Evolutionary conservation across 2,888 invertebrate species (phyloP).

Genomic region (Hyles lineata): DNA sequence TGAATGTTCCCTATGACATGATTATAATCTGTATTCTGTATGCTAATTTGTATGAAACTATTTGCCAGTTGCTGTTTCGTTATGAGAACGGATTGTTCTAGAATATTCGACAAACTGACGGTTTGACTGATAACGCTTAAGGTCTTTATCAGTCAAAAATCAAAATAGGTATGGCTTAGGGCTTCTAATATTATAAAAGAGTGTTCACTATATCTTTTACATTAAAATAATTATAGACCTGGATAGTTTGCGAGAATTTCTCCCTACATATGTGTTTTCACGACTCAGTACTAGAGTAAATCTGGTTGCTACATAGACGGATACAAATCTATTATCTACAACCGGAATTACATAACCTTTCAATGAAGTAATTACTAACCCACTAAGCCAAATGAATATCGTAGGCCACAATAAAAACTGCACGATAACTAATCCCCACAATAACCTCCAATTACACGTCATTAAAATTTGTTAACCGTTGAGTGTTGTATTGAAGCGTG

Average conservation of each 20-base stretch:
- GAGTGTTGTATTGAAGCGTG: constrained; percentile 12
- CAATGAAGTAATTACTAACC: background rate
- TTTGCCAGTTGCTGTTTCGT: background rate
- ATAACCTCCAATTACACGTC: constrained; percentile 3
- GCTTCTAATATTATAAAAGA: no score
- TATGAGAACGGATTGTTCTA: background rate
- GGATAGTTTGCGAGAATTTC: no score
- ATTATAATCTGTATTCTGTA: constrained; percentile 3
- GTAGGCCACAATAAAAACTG: background rate
- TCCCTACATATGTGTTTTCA: no score
- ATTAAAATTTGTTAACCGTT: constrained; percentile 28
- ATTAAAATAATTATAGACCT: no score
- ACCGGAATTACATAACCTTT: background rate
- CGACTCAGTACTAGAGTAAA: background rate
- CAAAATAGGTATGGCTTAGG: no score
- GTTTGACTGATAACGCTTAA: no score
- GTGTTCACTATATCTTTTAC: no score
- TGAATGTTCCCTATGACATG: background rate
- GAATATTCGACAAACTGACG: background rate
- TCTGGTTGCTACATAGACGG: background rate
- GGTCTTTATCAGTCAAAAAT: no score
- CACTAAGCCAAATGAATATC: background rate
- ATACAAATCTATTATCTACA: background rate
- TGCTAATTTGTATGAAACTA: background rate
- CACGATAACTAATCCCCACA: background rate